phyloP scores from a whole-genome alignment of 1,140 invertebrate species.

The Heliconius eleuchia region DNA sequence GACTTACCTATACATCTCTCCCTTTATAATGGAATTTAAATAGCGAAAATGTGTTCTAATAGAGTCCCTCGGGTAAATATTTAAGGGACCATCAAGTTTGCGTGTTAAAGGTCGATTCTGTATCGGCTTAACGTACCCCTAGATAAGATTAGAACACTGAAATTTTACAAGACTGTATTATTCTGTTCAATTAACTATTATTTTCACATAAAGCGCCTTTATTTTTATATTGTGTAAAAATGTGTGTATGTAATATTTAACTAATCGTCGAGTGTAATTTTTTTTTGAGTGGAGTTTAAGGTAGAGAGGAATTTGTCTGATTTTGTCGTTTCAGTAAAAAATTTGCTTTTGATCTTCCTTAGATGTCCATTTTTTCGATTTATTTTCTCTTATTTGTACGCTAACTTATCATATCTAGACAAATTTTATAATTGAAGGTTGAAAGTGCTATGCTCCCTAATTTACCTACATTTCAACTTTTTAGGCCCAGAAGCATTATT shows the following conservation, averaged over 20 bases:
- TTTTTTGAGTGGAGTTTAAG: neutral
- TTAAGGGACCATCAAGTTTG: conserved; percentile 20
- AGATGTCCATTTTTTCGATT: too few species aligned
- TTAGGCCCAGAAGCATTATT: too few species aligned
- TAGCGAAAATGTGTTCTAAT: conserved; percentile 5
- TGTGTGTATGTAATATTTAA: neutral
- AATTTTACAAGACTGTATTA: conserved; percentile 22
- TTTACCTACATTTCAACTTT: too few species aligned
- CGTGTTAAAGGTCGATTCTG: conserved; percentile 22
- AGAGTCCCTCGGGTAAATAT: conserved; percentile 22
- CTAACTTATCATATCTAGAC: too few species aligned
- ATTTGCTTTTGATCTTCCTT: too few species aligned
- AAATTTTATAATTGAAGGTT: too few species aligned
- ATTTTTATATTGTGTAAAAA: neutral
- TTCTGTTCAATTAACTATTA: conserved; percentile 18
- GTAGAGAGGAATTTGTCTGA: too few species aligned
- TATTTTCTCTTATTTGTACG: too few species aligned
- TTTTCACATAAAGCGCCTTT: neutral
- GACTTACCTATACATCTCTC: too few species aligned
- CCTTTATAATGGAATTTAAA: neutral
- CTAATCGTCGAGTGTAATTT: too few species aligned
- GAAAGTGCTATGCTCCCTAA: too few species aligned
- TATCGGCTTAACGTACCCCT: conserved; percentile 27
- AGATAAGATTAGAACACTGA: conserved; percentile 20
- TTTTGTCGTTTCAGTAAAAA: too few species aligned